Evolutionary conservation across 2,797 vertebrate genomes (phyloP).

Genomic region (Cyclopterus lumpus): DNA sequence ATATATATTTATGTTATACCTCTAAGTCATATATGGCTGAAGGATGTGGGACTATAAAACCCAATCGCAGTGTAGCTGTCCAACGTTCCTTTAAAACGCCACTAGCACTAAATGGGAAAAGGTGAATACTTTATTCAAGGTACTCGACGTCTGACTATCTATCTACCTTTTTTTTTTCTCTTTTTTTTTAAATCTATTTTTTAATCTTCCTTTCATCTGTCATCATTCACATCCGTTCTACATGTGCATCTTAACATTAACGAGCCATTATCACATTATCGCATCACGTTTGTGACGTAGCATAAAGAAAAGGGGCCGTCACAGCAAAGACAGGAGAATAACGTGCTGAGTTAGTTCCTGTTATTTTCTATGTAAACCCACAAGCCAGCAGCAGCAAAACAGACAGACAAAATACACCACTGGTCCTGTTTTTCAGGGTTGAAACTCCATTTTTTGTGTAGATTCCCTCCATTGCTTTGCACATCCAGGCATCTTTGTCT

Average conservation of each 20-base stretch:
- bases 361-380: slow-evolving; percentile 13
- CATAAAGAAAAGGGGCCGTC: not conserved
- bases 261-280: not conserved
- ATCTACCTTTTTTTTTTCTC: not conserved
- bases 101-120: accelerated
- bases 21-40: not conserved
- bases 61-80: not conserved
- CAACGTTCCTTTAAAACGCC: not conserved
- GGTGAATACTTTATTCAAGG: not conserved
- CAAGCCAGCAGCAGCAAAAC: not conserved
- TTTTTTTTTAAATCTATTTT: not conserved
- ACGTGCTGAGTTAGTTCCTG: not conserved
- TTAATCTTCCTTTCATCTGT: not conserved
- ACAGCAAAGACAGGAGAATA: not conserved
- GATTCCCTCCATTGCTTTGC: not conserved
- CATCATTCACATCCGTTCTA: not conserved
- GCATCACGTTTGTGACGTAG: not conserved
- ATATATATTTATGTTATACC: no score
- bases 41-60: not conserved
- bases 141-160: not conserved
- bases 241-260: not conserved
- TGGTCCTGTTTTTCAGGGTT: not conserved
- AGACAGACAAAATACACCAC: not conserved
- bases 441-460: slow-evolving; percentile 13
- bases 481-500: not conserved